Conservation (phyloP, 1,140 invertebrate genomes). For the Acromyrmex charruanus region DNA sequence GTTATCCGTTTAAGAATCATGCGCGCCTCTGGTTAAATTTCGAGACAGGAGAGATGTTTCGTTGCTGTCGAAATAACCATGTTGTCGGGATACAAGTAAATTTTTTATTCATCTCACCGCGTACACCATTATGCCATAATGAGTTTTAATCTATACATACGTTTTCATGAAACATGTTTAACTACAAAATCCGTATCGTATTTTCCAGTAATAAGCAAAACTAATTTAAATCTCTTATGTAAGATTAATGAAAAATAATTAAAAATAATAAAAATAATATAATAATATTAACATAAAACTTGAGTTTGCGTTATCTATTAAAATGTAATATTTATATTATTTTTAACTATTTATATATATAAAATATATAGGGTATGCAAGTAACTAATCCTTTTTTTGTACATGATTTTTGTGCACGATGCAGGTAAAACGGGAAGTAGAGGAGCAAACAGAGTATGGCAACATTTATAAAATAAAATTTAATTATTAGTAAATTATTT, state of each 20-base stretch:
- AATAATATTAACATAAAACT: not conserved
- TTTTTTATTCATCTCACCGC: constrained; percentile 14
- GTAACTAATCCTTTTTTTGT: not conserved
- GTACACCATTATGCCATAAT: not conserved
- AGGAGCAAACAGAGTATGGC: not conserved
- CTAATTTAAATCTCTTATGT: not conserved
- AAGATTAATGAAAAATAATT: not conserved
- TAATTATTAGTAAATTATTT: constrained; percentile 35
- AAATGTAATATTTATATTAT: constrained; percentile 19
- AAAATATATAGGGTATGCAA: not conserved
- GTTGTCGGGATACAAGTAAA: not conserved
- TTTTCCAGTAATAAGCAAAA: constrained; percentile 19
- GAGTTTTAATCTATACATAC: not conserved
- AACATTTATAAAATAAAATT: constrained; percentile 24
- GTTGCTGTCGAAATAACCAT: constrained; percentile 39
- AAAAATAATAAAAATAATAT: constrained; percentile 1
- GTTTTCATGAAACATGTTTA: constrained; percentile 28
- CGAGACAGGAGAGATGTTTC: constrained; percentile 28
- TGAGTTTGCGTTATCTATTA: not conserved
- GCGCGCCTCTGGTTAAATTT: constrained; percentile 27
- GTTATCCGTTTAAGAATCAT: constrained; percentile 66
- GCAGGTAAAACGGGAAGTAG: not conserved
- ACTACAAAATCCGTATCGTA: not conserved
- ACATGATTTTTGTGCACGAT: not conserved
- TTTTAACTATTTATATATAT: not conserved